These are phyloP conservation scores for Nilaparvata lugens DNA, from an alignment of 1,140 invertebrate genomes.

Conservation along the genomic window DNA sequence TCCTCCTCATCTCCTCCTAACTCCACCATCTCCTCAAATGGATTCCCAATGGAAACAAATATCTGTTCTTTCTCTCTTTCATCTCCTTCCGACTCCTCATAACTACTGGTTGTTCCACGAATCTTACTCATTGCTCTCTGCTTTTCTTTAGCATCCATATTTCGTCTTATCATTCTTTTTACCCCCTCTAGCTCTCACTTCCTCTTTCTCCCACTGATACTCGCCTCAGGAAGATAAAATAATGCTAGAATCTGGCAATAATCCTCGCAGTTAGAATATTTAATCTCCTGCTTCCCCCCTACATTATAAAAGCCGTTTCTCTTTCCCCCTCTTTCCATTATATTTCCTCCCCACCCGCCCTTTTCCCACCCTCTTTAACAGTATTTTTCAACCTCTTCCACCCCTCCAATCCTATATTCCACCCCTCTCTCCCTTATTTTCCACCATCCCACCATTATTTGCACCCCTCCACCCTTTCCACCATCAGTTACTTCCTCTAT, in stretches of 20 bases:
- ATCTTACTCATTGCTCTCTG: neutral
- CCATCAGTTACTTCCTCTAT: neutral
- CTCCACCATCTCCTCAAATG: no score
- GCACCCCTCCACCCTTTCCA: neutral
- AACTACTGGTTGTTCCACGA: no score
- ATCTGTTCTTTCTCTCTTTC: no score
- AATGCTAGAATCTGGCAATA: neutral
- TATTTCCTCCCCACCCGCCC: neutral
- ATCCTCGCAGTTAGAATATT: neutral
- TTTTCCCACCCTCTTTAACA: no score
- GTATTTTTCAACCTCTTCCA: neutral
- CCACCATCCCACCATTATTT: neutral
- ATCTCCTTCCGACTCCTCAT: no score
- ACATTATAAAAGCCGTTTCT: neutral
- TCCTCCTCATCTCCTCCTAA: no score
- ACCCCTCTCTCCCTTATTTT: no score
- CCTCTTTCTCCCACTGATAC: neutral
- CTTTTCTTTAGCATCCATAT: no score
- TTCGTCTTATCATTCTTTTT: no score
- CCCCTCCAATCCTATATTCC: no score
- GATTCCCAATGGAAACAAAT: no score
- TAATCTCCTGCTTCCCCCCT: conserved; percentile 1
- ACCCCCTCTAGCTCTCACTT: neutral
- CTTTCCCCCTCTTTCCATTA: neutral
- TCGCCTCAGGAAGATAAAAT: neutral